A percentile compares a stretch with the other conserved stretches of the same genome.
phyloP scores from a whole-genome alignment of 2,113 vertebrate genomes.

The Procavia capensis region DNA sequence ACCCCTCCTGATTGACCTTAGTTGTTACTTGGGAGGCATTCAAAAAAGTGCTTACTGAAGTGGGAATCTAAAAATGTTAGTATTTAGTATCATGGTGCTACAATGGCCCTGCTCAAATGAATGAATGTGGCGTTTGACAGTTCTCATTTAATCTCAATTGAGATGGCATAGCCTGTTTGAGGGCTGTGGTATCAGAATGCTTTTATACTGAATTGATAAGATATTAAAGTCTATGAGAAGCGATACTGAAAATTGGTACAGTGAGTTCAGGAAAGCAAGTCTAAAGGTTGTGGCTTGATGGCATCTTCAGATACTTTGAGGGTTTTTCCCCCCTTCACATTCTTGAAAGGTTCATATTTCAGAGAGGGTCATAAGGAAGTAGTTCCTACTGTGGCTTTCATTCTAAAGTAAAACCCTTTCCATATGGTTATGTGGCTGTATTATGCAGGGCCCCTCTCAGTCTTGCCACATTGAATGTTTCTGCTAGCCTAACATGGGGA shows the following conservation, averaged over 20 bases:
- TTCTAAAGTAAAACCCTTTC: conserved; percentile 7
- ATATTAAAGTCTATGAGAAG: conserved; percentile 61
- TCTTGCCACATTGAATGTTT: not conserved
- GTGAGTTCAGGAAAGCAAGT: conserved; percentile 60
- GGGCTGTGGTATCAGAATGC: conserved; percentile 22
- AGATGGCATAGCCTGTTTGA: not conserved
- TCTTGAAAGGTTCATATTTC: not conserved
- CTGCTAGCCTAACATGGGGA: not conserved
- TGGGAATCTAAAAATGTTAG: not conserved
- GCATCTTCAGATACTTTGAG: conserved; percentile 38
- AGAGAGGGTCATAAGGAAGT: not conserved
- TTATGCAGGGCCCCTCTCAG: not conserved
- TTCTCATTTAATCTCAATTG: conserved; percentile 12
- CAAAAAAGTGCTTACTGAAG: conserved; percentile 35
- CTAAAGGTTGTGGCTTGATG: conserved; percentile 25
- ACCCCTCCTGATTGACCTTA: conserved; percentile 2
- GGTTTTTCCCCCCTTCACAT: not conserved
- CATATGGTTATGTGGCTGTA: not conserved
- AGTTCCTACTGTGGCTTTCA: not conserved
- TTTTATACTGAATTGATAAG: conserved; percentile 15
- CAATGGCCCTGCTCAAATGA: not conserved
- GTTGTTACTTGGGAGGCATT: conserved; percentile 13
- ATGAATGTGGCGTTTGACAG: not conserved
- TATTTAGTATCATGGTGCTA: not conserved
- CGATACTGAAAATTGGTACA: conserved; percentile 11